Percentiles rank a stretch among this genome's conserved stretches.
Evolutionary conservation across 2,113 vertebrate species (phyloP).

Genomic region (Emydocephalus ijimae): DNA sequence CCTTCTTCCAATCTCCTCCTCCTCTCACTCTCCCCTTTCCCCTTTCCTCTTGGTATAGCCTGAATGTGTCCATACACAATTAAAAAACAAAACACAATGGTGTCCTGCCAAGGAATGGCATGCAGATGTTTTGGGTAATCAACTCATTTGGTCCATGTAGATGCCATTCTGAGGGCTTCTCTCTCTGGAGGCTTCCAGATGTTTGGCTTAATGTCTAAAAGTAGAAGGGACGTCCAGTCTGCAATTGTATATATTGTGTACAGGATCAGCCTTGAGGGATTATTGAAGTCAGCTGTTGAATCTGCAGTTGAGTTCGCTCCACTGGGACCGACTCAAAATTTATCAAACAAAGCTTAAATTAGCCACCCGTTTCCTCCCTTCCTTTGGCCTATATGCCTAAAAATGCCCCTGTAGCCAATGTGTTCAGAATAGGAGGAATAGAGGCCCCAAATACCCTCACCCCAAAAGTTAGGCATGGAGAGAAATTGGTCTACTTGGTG

Average conservation of each 20-base stretch:
- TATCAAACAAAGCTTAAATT: background rate
- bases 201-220: background rate
- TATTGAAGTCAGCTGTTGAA: background rate
- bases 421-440: background rate
- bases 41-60: too few relatives aligned
- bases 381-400: background rate
- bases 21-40: too few relatives aligned
- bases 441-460: too few relatives aligned
- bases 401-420: background rate
- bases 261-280: background rate
- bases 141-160: background rate
- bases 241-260: background rate
- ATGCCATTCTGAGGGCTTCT: background rate
- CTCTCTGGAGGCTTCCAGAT: background rate
- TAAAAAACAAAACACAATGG: too few relatives aligned
- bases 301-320: background rate
- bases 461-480: background rate
- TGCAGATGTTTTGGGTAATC: background rate
- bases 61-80: background rate
- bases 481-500: background rate
- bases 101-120: background rate
- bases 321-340: background rate
- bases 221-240: background rate
- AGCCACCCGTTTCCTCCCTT: background rate
- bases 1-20: too few relatives aligned